These are phyloP conservation scores for Ephestia elutella DNA, from an alignment of 1,140 invertebrate genomes.

Conservation along the genomic window DNA sequence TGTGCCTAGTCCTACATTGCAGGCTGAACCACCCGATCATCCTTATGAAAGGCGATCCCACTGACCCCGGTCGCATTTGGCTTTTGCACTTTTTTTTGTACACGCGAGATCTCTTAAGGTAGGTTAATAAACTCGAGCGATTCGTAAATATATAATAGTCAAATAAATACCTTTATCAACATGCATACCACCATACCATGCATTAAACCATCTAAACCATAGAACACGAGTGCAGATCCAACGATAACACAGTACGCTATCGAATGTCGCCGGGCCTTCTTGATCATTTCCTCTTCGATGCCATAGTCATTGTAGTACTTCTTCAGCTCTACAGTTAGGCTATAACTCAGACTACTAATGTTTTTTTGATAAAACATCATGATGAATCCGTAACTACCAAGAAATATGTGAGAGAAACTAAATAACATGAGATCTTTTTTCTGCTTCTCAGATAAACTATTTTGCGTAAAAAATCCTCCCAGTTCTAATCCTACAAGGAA, in stretches of 20 bases:
- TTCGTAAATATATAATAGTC: neutral
- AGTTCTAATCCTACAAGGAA: neutral
- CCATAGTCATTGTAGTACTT: slow-evolving; percentile 1
- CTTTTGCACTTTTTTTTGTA: too few species aligned
- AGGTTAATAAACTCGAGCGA: too few species aligned
- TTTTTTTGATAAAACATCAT: neutral
- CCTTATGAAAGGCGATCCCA: too few species aligned
- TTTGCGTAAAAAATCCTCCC: neutral
- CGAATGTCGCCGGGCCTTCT: neutral
- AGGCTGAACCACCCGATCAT: too few species aligned
- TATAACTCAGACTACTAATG: neutral
- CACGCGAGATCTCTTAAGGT: too few species aligned
- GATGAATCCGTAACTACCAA: neutral
- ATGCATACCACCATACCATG: too few species aligned
- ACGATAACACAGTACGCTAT: neutral
- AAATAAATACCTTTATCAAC: neutral
- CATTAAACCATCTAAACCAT: neutral
- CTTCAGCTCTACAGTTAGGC: neutral
- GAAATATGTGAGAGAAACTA: neutral
- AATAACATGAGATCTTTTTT: neutral
- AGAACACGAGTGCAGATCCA: neutral
- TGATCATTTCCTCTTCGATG: neutral
- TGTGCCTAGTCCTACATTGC: too few species aligned
- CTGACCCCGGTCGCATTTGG: too few species aligned
- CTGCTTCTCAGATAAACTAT: neutral